Evolutionary conservation across 2,888 invertebrate species (phyloP).

Genomic region (Acronicta leporina): DNA sequence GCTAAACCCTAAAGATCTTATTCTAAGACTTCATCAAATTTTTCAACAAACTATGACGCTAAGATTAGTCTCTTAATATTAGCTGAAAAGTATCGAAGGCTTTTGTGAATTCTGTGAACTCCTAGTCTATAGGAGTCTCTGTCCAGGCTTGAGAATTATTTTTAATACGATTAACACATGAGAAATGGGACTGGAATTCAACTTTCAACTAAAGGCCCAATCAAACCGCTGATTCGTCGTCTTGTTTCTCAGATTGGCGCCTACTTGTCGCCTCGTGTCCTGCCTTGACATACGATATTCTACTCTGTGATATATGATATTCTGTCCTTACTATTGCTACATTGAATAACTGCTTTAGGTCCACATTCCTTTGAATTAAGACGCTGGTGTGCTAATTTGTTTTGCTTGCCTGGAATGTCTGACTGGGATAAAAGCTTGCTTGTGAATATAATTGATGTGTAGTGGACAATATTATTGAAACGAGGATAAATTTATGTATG

Average conservation of each 20-base stretch:
- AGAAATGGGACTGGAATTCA: background rate
- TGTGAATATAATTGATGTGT: constrained; percentile 25
- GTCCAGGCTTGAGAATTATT: background rate
- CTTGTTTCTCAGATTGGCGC: constrained; percentile 46
- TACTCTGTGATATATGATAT: constrained; percentile 37
- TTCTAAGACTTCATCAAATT: too few relatives aligned
- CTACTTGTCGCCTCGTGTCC: constrained; percentile 24
- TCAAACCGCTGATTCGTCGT: constrained; percentile 39
- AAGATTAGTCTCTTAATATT: too few relatives aligned
- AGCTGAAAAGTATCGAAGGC: too few relatives aligned
- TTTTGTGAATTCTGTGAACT: too few relatives aligned
- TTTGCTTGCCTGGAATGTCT: constrained; percentile 38
- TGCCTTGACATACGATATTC: constrained; percentile 36
- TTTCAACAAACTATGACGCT: too few relatives aligned
- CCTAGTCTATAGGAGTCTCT: too few relatives aligned
- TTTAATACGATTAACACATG: background rate
- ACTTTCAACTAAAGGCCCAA: constrained; percentile 8
- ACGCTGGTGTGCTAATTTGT: constrained; percentile 41
- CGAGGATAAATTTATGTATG: too few relatives aligned
- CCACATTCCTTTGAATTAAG: constrained; percentile 47
- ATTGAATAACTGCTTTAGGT: constrained; percentile 35
- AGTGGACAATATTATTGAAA: background rate
- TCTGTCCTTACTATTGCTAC: constrained; percentile 16
- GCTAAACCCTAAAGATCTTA: too few relatives aligned
- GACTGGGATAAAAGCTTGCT: constrained; percentile 7